These are phyloP conservation scores for Sparus aurata DNA, from an alignment of 2,797 vertebrate genomes.

Conservation along the genomic window DNA sequence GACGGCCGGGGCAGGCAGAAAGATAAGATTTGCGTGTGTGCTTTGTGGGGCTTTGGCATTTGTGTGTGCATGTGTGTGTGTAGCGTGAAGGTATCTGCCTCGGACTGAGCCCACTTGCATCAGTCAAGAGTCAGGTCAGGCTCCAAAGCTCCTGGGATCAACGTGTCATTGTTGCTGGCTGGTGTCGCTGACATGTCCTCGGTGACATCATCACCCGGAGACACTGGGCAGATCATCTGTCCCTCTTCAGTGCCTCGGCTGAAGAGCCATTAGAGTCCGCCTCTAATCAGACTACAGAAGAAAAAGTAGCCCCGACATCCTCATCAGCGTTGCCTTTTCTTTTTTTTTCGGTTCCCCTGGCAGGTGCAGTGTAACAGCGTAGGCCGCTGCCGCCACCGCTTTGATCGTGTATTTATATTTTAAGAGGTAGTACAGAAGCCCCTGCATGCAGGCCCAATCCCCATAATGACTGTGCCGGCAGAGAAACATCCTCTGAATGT, in stretches of 20 bases:
- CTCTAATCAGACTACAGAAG: constrained; percentile 58
- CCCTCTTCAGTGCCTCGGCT: constrained; percentile 29
- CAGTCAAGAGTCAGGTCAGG: constrained; percentile 81
- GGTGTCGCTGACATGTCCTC: constrained; percentile 79
- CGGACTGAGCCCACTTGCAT: constrained; percentile 79
- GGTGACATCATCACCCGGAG: constrained; percentile 75
- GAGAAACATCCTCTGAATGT: constrained; percentile 35
- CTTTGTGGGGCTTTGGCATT: constrained; percentile 31
- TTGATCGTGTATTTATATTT: constrained; percentile 73
- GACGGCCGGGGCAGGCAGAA: constrained; percentile 65
- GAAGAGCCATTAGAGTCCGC: constrained; percentile 56
- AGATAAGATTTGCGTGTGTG: constrained; percentile 75
- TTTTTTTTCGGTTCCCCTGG: constrained; percentile 6
- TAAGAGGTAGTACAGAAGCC: constrained; percentile 17
- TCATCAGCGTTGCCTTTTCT: constrained; percentile 54
- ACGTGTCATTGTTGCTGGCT: constrained; percentile 73
- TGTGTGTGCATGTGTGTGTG: constrained; percentile 33
- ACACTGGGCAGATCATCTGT: constrained; percentile 53
- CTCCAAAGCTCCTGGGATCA: constrained; percentile 78
- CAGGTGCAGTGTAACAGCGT: constrained; percentile 51
- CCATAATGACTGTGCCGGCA: constrained; percentile 11
- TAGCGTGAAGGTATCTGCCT: constrained; percentile 61
- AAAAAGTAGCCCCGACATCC: constrained; percentile 57
- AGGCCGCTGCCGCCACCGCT: constrained; percentile 42
- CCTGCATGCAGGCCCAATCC: neutral